Evolutionary conservation across 2,888 invertebrate genomes (phyloP).

Genomic region (Mongoloraphidia duomilia): DNA sequence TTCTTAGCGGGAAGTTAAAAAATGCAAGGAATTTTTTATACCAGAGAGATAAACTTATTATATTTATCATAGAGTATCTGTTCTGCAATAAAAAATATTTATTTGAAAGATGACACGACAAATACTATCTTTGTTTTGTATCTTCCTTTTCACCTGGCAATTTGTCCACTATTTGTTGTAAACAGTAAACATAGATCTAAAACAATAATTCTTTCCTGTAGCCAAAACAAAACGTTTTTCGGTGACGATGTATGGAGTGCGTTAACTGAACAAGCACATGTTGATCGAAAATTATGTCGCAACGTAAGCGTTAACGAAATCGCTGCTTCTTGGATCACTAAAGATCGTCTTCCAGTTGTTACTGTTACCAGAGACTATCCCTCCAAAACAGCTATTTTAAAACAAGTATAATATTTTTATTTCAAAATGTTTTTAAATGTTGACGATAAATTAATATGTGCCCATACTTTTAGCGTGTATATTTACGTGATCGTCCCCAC

Average conservation of each 20-base stretch:
- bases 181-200: background rate
- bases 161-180: no score
- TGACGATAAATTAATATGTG: background rate
- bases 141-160: no score
- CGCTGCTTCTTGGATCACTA: slow-evolving; percentile 68
- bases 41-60: no score
- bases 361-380: slow-evolving; percentile 54
- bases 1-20: no score
- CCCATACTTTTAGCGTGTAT: slow-evolving; percentile 39
- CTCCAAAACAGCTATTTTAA: slow-evolving; percentile 42
- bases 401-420: slow-evolving; percentile 38
- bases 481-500: slow-evolving; percentile 56
- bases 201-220: slow-evolving; percentile 20
- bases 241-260: slow-evolving; percentile 69
- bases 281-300: slow-evolving; percentile 39
- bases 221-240: slow-evolving; percentile 59
- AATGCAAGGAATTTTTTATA: no score
- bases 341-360: slow-evolving; percentile 64
- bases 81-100: no score
- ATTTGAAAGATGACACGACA: no score
- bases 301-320: slow-evolving; percentile 50
- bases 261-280: slow-evolving; percentile 49
- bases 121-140: no score
- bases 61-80: no score
- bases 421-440: background rate